A percentile compares a stretch with the other conserved stretches of the same genome.
Conservation (phyloP, 2,888 invertebrate species). For the Troides aeacus region DNA sequence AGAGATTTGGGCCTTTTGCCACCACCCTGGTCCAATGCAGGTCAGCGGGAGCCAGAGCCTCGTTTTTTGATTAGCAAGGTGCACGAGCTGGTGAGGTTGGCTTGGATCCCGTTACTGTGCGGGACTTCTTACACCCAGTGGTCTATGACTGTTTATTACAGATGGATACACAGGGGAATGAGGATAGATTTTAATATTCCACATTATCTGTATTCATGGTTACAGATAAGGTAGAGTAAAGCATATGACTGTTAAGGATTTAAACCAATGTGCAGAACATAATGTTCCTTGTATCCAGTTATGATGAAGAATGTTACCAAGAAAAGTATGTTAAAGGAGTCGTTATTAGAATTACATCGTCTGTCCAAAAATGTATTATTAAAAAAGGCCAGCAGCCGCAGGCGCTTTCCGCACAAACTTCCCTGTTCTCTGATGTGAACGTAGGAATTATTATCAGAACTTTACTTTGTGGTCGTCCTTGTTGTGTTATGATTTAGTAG, state of each 20-base stretch:
- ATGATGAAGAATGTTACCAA: background rate
- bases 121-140: too few relatives aligned
- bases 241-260: background rate
- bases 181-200: too few relatives aligned
- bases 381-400: background rate
- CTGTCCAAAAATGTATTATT: background rate
- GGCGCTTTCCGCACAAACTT: background rate
- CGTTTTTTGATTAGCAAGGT: too few relatives aligned
- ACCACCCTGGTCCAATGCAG: too few relatives aligned
- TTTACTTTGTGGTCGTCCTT: background rate
- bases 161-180: too few relatives aligned
- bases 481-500: background rate
- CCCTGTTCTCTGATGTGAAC: background rate
- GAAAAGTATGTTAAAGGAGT: background rate
- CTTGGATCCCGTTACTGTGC: too few relatives aligned
- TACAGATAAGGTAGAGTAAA: background rate
- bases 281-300: background rate
- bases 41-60: too few relatives aligned
- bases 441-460: background rate
- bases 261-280: background rate
- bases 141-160: too few relatives aligned
- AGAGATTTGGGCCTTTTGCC: too few relatives aligned
- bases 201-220: background rate
- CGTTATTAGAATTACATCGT: background rate
- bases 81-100: too few relatives aligned